Evolutionary conservation across 2,797 vertebrate species (phyloP), one percentile per base, ranked within the genome.

Genomic region (Coregonus ussuriensis): DNA sequence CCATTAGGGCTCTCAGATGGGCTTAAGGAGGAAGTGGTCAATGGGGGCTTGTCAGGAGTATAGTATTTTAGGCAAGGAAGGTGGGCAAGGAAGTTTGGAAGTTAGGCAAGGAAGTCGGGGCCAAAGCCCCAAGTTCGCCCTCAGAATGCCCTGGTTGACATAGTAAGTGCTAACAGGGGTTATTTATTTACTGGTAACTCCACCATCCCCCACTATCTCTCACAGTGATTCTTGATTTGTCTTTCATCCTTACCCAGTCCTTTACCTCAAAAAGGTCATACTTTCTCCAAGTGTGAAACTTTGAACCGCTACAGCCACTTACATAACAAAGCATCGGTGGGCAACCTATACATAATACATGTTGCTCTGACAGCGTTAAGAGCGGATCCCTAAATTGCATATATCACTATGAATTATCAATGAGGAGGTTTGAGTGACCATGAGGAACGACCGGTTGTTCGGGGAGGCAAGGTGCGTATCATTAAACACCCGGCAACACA

Each of bases 331-430:
- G 54, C 72, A 37, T 59, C 15, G n/a, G 15, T 13, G n/a, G 35
- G 54, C 69, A 62, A 59, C 5, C 5, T 29, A 74, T 74, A 35
- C 54, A 59, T 37, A 35, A 62, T 59, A 14, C 18, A 74, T 33
- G 72, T 11, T 37, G 31, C 31, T 31, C 33, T 59, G 31, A 59
- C 53, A 21, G 33, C 29, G 29, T 74, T 59, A 37, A 37, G 81
- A 81, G 63, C 69, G 72, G 47, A 78, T 69, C 29, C 71, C 15
- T 77, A 80, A 85, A 85, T 87, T 82, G 80, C 75, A 79, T 78
- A 74, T 70, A 86, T 81, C 78, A 72, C 68, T 69, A 82, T 86
- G 77, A 85, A 87, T 88, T 83, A 85, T 84, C 84, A 79, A 87
- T 85, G 82, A 79, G 79, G 79, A 67, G 29, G 70, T 72, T 41